phyloP scores from a whole-genome alignment of 2,113 vertebrate species.

The Bubo blakistoni region DNA sequence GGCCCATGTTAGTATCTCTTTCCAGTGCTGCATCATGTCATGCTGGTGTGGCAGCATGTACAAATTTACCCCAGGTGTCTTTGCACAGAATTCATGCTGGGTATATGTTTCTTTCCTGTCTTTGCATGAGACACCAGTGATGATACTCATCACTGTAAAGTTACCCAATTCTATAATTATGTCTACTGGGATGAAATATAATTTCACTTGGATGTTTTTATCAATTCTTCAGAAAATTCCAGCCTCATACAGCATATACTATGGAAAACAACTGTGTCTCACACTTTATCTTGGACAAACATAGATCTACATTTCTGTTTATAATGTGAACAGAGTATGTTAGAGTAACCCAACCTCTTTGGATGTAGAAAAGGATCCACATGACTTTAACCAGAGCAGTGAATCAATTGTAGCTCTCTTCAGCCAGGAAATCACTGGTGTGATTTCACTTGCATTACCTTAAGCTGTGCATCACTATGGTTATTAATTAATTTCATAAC shows the following conservation, averaged over 20 bases:
- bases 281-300: background rate
- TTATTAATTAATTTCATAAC: background rate
- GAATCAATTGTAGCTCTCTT: background rate
- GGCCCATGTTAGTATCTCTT: background rate
- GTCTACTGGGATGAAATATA: background rate
- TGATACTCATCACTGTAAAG: background rate
- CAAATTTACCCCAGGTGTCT: background rate
- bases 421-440: background rate
- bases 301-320: background rate
- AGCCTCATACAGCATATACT: background rate
- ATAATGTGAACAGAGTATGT: background rate
- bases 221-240: background rate
- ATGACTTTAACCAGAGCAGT: background rate
- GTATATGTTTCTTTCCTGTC: background rate
- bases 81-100: background rate
- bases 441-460: background rate
- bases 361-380: background rate
- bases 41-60: background rate
- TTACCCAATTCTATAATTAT: background rate
- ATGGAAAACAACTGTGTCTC: background rate
- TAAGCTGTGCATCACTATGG: background rate
- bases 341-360: background rate
- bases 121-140: background rate
- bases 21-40: background rate
- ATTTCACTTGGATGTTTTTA: background rate